These are phyloP conservation scores for Lepilemur ruficaudatus DNA, from an alignment of 2,797 vertebrate species.

Conservation along the genomic window DNA sequence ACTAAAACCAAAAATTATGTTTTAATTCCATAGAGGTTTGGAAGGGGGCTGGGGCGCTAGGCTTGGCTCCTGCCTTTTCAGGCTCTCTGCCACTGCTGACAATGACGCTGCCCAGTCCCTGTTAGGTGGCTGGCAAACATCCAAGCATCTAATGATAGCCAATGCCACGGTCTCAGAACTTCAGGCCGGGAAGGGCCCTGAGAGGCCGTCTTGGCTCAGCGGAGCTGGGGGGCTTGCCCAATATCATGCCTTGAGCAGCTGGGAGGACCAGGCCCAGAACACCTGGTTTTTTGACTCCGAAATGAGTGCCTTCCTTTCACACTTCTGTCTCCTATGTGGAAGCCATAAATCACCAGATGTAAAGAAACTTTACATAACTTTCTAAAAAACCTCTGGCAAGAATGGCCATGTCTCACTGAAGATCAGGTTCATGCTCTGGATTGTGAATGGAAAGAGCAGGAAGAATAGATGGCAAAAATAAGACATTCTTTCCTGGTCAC, in stretches of 20 bases:
- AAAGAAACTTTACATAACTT: background rate
- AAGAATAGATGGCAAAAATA: background rate
- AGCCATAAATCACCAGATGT: background rate
- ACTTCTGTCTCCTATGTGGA: background rate
- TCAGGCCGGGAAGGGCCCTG: background rate
- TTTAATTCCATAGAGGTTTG: background rate
- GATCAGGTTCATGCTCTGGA: background rate
- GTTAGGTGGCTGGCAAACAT: background rate
- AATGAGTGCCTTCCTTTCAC: background rate
- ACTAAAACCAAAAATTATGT: background rate
- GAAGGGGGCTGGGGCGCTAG: background rate
- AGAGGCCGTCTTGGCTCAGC: background rate
- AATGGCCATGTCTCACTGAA: background rate
- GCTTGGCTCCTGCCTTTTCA: background rate
- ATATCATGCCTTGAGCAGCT: background rate
- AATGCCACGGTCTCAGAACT: background rate
- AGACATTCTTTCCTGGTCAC: constrained; percentile 20
- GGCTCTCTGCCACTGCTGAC: background rate
- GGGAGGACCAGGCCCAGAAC: background rate
- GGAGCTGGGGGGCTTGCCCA: background rate
- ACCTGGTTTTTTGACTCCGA: background rate
- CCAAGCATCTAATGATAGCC: background rate
- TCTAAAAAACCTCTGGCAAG: background rate
- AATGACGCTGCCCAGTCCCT: background rate
- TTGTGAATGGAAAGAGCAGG: background rate